A percentile compares a stretch with the other conserved stretches of the same genome.
These are phyloP conservation scores for Arrhamphus sclerolepis DNA, from an alignment of 2,797 vertebrate species.

Conservation along the genomic window DNA sequence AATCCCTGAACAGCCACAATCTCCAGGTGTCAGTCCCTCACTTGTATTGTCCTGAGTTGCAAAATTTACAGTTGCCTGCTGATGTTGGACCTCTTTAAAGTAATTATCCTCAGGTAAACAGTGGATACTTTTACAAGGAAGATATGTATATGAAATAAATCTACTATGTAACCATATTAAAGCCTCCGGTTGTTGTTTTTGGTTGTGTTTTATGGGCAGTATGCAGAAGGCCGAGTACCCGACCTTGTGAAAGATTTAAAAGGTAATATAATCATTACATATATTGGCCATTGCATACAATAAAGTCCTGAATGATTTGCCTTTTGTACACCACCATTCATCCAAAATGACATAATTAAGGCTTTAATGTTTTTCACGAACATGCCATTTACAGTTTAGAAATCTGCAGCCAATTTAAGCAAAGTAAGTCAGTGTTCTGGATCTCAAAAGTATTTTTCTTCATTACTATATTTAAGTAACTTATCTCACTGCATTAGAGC, in stretches of 20 bases:
- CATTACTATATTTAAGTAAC: too few species aligned
- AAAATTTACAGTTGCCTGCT: constrained; percentile 50
- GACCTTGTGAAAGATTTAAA: background rate
- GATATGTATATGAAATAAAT: constrained; percentile 61
- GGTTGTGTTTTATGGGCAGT: background rate
- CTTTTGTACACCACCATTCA: too few species aligned
- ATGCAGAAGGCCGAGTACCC: background rate
- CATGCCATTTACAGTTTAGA: too few species aligned
- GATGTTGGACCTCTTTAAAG: constrained; percentile 70
- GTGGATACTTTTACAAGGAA: constrained; percentile 55
- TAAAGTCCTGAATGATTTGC: too few species aligned
- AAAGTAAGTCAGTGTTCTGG: too few species aligned
- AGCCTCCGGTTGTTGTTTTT: constrained; percentile 9
- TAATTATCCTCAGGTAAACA: constrained; percentile 77
- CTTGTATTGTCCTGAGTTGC: constrained; percentile 36
- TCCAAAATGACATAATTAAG: too few species aligned
- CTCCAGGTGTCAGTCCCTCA: constrained; percentile 18
- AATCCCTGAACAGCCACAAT: constrained; percentile 43
- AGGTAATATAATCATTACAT: too few species aligned
- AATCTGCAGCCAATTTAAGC: too few species aligned
- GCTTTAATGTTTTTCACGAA: too few species aligned
- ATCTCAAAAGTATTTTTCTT: too few species aligned
- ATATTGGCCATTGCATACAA: too few species aligned
- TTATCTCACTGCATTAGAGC: too few species aligned
- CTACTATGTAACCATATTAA: constrained; percentile 36